phyloP scores from a whole-genome alignment of 2,797 vertebrate genomes.

The Schizopygopsis pylzovi region DNA sequence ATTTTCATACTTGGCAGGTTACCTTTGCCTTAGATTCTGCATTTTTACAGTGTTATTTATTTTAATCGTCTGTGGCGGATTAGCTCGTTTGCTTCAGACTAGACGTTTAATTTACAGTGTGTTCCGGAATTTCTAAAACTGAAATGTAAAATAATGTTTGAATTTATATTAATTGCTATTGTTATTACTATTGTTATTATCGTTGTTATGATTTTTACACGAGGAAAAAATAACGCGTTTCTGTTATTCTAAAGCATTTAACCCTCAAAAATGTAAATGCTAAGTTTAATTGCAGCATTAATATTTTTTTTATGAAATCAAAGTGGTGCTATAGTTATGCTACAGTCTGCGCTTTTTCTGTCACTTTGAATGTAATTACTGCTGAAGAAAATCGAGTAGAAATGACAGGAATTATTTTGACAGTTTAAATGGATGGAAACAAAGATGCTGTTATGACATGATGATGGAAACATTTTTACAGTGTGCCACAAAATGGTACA shows the following conservation, averaged over 20 bases:
- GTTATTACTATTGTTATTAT: not conserved
- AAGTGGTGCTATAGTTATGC: not conserved
- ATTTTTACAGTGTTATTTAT: not conserved
- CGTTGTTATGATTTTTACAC: not conserved
- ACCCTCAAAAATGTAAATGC: not conserved
- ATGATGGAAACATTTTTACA: conserved; percentile 8
- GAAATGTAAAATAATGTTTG: not conserved
- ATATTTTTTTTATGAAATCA: not conserved
- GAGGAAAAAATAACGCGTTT: not conserved
- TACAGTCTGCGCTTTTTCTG: not conserved
- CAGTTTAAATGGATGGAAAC: not conserved
- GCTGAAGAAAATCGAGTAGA: not conserved
- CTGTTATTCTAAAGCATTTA: not conserved
- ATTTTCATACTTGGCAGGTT: not conserved
- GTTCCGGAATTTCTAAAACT: not conserved
- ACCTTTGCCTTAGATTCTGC: not conserved
- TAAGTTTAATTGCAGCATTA: not conserved
- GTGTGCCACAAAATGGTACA: not conserved
- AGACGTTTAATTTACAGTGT: not conserved
- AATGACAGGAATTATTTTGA: not conserved
- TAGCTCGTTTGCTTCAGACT: not conserved
- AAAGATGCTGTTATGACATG: conserved; percentile 22
- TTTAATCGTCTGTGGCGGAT: not conserved
- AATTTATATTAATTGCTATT: not conserved
- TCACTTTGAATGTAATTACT: not conserved